Percentiles rank a stretch among this genome's conserved stretches.
These are phyloP conservation scores for Nematolebias whitei DNA, from an alignment of 2,113 vertebrate genomes.

Conservation along the genomic window DNA sequence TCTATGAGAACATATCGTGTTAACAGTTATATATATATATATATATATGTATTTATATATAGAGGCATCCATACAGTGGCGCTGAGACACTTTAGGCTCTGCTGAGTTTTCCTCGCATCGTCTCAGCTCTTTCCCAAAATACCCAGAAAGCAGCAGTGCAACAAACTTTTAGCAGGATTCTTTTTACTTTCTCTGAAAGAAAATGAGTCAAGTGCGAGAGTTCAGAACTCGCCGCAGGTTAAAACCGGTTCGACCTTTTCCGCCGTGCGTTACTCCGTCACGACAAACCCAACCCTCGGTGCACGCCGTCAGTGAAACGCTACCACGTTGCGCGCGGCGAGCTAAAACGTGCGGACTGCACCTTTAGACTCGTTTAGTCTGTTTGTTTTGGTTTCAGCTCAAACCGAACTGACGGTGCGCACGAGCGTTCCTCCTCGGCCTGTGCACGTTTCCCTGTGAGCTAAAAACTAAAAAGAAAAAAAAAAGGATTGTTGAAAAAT, in stretches of 20 bases:
- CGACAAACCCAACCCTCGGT: background rate
- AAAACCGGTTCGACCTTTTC: background rate
- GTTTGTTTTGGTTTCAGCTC: conserved; percentile 54
- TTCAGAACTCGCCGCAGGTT: too few species aligned
- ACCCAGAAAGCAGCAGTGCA: conserved; percentile 94
- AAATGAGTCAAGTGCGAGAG: conserved; percentile 81
- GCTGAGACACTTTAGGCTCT: conserved; percentile 54
- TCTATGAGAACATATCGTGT: conserved; percentile 85
- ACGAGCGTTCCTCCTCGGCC: conserved; percentile 59
- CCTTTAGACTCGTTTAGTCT: conserved; percentile 47
- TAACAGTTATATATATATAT: conserved; percentile 76
- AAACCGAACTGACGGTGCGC: conserved; percentile 77
- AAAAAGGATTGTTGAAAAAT: conserved; percentile 76
- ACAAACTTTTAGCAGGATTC: conserved; percentile 83
- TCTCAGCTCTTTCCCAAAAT: conserved; percentile 83
- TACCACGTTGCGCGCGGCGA: too few species aligned
- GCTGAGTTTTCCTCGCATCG: conserved; percentile 44
- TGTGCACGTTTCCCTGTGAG: conserved; percentile 76
- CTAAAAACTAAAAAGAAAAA: conserved; percentile 67
- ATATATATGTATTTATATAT: conserved; percentile 38
- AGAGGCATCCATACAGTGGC: conserved; percentile 42
- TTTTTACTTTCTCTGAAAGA: conserved; percentile 35
- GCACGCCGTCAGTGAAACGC: conserved; percentile 8
- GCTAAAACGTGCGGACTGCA: conserved; percentile 36
- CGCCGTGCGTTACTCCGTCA: background rate